Evolutionary conservation across 2,113 vertebrate genomes (phyloP), one percentile per base, ranked within the genome.

Genomic region (Melanocharis versteri): DNA sequence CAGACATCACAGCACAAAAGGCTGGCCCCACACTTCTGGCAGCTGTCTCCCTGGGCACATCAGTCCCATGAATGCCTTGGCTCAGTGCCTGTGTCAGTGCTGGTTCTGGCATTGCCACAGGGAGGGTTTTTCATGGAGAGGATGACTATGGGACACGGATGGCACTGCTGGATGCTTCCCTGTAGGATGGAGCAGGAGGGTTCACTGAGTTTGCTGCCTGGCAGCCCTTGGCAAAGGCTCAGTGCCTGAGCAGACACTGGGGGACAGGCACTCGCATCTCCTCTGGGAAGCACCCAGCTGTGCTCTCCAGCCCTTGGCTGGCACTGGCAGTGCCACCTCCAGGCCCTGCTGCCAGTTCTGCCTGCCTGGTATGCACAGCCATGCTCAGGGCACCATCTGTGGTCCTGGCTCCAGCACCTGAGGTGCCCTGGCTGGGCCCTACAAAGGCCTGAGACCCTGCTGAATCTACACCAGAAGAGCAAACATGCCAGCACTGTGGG

Each of bases 41-140:
- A 47, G 54, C 53, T 11, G 26, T 56, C 51, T 64, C 22, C n/a
- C 44, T 0, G 1, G 45, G 40, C 71, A 47, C 27, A 20, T 28
- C 35, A 40, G 44, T 69, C n/a, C 39, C 31, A 4, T 1, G 0
- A 33, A 33, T 1, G 2, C 56, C 48, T 82, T 4, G 0, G 28
- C 80, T 70, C 2, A 1, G 15, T 37, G 53, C 44, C 84, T 54
- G 8, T 37, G 45, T 53, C 62, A 35, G 20, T 1, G 2, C 57
- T 53, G 20, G 31, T 65, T 79, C 2, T 2, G 37, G 15, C 61
- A 76, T 13, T 0, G 0, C 31, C 31, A 50, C 24, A 2, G 0
- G 28, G 28, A 73, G 13, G 13, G 35, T 20, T 79, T 79, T 44
- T 48, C 50, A 10, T 35, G 18, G 11, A 53, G 40, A 76, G 11